Evolutionary conservation across 2,797 vertebrate genomes (phyloP), one percentile per base, ranked within the genome.

Genomic region (Xenops minutus): DNA sequence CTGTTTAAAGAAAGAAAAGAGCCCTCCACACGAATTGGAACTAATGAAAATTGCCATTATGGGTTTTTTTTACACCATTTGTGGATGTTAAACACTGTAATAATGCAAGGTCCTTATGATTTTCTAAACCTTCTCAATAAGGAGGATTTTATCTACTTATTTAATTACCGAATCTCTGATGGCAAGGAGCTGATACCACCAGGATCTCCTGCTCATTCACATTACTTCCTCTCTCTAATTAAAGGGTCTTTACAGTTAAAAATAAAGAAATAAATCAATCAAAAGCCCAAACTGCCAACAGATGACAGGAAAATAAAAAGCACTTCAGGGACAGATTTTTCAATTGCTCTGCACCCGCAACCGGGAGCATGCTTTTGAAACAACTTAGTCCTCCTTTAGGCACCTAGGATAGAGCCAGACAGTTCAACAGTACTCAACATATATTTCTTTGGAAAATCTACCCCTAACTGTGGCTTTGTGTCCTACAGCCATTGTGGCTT

Each of bases 91-190:
- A 96, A 91, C 75, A 89, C 83, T 92, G 74, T 89, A 96, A 95
- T 96, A 96, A 95, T 96, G 85, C 72, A 86, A 96, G 88, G 81
- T 95, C 75, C 89, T 95, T 93, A 92, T 84, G 95, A 96, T 97
- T 97, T 97, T 92, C 93, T 97, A 95, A 97, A 95, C 96, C 91
- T 97, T 85, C 89, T 95, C 93, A 91, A 95, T 96, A 95, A 96
- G 92, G 80, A 96, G 83, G 87, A 96, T 95, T 95, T 97, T 97
- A 96, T 93, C 96, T 95, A 85, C 93, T 97, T 96, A 96, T 97
- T 95, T 97, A 97, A 97, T 96, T 96, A 95, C 52, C 0, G 18
- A 95, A 55, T 91, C 91, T 97, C 93, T 29, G n/a, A 95, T 27
- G 18, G 80, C 89, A 96, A 94, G 85, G 88, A 96, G 34, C 73